Evolutionary conservation across 2,888 invertebrate species (phyloP), one percentile per base, ranked within the genome.

Genomic region (Odontocerum albicorne): DNA sequence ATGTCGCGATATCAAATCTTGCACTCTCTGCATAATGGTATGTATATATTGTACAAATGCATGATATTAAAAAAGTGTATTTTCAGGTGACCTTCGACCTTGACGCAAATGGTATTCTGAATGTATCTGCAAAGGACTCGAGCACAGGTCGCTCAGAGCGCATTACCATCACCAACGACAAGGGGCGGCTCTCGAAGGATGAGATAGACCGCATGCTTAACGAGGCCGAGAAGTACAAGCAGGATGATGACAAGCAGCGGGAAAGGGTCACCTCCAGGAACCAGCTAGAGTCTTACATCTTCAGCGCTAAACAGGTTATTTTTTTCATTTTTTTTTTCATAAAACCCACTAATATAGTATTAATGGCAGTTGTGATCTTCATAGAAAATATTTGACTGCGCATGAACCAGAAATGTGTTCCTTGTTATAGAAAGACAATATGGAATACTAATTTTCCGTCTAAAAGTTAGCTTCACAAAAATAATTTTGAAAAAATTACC

Each of bases 41-140:
- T n/a, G n/a, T 12, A 35, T 12, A 6, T 4, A 27, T 27, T 27
- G 27, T 27, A 27, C 6, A 27, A 27, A 27, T 27, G 15, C n/a
- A n/a, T n/a, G n/a, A n/a, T n/a, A n/a, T n/a, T n/a, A n/a, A n/a
- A n/a, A n/a, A n/a, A n/a, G n/a, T n/a, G n/a, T n/a, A n/a, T n/a
- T 80, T 83, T 56, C 76, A 87, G 70, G 89, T 92, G 0, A 89
- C 91, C 1, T 94, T 94, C 63, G 92, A 94, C 68, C 77, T 94
- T 49, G 93, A 94, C 65, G 92, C 92, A 12, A 93, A 95, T 67
- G 93, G 94, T 57, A 95, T 95, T 57, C 70, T 92, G 2, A 87
- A 91, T 65, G 90, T 90, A 0, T 86, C 83, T 4, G 90, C 90
- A 8, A 81, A 83, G 65, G 92, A 93, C 64, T 83, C 79, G 64